phyloP scores from a whole-genome alignment of 2,888 invertebrate species.

The Tricholauxania praeusta region DNA sequence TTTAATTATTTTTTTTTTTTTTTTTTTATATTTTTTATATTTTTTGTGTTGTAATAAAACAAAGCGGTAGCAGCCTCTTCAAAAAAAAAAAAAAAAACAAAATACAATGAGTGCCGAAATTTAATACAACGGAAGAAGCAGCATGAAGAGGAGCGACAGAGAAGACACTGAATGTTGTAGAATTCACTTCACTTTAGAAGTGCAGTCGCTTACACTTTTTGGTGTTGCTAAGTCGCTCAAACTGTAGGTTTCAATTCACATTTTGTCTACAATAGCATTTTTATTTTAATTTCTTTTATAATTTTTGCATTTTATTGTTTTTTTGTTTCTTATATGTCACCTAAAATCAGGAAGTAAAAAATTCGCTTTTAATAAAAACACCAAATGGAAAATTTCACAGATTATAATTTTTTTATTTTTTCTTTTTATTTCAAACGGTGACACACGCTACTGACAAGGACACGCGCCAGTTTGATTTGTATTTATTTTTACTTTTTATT shows the following conservation, averaged over 20 bases:
- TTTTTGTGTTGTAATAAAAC: no score
- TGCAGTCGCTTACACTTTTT: no score
- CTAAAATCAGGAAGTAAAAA: no score
- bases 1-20: no score
- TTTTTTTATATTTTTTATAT: no score
- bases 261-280: no score
- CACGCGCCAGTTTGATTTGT: conserved; percentile 5
- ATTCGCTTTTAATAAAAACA: no score
- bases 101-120: not conserved
- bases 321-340: conserved; percentile 21
- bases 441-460: no score
- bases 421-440: not conserved
- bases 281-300: conserved; percentile 25
- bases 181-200: no score
- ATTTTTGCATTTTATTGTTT: conserved; percentile 30
- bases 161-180: no score
- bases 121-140: not conserved
- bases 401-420: conserved; percentile 24
- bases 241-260: no score
- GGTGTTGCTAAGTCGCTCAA: no score
- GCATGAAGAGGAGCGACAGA: conserved; percentile 2
- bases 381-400: not conserved
- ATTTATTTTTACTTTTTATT: not conserved
- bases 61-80: not conserved
- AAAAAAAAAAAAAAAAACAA: not conserved